Conservation (phyloP, 2,797 vertebrate genomes). For the Pseudochirops cupreus region DNA sequence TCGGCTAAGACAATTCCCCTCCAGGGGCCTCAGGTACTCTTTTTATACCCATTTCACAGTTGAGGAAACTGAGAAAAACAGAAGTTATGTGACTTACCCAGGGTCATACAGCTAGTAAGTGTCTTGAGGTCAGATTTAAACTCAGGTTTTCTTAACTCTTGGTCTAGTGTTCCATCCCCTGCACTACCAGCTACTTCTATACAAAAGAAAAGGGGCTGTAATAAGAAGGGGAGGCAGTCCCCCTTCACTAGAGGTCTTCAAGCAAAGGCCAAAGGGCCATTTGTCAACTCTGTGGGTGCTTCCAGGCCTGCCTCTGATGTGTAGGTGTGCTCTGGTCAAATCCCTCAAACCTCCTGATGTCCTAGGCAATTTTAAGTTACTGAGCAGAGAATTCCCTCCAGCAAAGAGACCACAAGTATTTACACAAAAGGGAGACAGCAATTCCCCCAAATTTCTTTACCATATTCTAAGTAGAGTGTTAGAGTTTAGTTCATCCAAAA, state of each 20-base stretch:
- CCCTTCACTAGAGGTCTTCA: not conserved
- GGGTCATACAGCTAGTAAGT: too few relatives aligned
- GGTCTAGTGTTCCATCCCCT: not conserved
- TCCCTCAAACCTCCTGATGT: not conserved
- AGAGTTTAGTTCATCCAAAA: not conserved
- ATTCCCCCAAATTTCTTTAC: not conserved
- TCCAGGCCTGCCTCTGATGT: not conserved
- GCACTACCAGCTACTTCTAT: not conserved
- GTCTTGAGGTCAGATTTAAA: not conserved
- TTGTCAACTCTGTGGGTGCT: not conserved
- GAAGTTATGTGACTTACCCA: too few relatives aligned
- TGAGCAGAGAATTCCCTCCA: not conserved
- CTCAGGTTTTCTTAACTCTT: not conserved
- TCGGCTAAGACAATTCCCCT: not conserved
- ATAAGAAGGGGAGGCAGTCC: too few relatives aligned
- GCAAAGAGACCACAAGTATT: not conserved
- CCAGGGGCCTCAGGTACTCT: not conserved
- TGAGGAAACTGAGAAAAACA: too few relatives aligned
- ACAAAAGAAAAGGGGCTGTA: not conserved
- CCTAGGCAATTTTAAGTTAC: not conserved
- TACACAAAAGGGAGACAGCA: not conserved
- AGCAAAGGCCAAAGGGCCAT: not conserved
- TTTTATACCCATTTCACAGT: too few relatives aligned
- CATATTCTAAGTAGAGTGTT: too few relatives aligned
- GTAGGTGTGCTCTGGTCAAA: not conserved